A percentile compares a stretch with the other conserved stretches of the same genome.
Conservation (phyloP, 2,113 vertebrate species). For the Ictidomys tridecemlineatus region DNA sequence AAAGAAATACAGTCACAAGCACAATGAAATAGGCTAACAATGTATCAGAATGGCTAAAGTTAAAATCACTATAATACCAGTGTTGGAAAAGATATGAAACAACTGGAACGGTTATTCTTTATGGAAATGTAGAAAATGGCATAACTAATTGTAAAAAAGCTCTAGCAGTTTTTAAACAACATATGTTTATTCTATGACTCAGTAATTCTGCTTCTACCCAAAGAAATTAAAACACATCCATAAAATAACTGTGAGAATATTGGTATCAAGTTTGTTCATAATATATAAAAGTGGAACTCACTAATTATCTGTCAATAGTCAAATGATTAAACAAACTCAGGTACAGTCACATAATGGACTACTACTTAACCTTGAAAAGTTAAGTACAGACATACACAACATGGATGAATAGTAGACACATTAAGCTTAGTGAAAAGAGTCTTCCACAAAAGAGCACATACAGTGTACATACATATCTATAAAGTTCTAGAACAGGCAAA, state of each 20-base stretch:
- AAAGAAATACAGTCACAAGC: constrained; percentile 22
- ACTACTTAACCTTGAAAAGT: not conserved
- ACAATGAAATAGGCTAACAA: not conserved
- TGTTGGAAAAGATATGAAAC: not conserved
- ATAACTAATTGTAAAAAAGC: not conserved
- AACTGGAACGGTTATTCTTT: not conserved
- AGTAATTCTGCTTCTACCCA: not conserved
- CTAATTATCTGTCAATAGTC: not conserved
- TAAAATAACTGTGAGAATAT: constrained; percentile 31
- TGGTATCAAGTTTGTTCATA: constrained; percentile 18
- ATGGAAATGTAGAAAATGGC: not conserved
- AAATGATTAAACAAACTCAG: not conserved
- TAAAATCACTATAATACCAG: not conserved
- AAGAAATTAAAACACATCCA: not conserved
- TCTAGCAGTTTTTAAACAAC: not conserved
- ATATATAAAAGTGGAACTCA: not conserved
- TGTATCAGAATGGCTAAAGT: constrained; percentile 8
- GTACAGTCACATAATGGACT: not conserved
- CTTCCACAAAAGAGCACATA: not conserved
- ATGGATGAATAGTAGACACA: not conserved
- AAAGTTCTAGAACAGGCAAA: not conserved
- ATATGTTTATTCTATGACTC: not conserved
- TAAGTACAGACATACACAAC: not conserved
- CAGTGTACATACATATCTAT: not conserved
- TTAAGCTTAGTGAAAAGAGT: not conserved